Evolutionary conservation across 2,113 vertebrate species (phyloP).

Genomic region (Cavia porcellus): DNA sequence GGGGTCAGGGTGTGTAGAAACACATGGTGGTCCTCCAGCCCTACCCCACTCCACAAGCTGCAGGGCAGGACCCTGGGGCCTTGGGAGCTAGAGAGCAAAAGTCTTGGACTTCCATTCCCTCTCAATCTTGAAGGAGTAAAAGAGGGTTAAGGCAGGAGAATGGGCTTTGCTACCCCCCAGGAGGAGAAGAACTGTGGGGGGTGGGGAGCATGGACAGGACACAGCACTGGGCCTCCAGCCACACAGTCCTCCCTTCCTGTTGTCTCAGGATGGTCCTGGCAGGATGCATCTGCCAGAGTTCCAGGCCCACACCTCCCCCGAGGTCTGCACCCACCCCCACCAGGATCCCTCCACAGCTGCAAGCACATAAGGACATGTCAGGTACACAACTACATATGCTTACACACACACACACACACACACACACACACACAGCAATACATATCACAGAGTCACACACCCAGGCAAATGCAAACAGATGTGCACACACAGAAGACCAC

Average conservation of each 20-base stretch:
- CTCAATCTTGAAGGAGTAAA: neutral
- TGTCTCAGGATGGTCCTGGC: slow-evolving; percentile 78
- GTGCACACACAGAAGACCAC: neutral
- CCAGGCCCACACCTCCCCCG: slow-evolving; percentile 72
- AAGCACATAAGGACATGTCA: slow-evolving; percentile 69
- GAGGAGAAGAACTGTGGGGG: slow-evolving; percentile 69
- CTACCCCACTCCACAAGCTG: neutral
- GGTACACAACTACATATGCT: slow-evolving; percentile 16
- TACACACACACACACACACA: neutral
- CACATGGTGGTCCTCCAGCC: neutral
- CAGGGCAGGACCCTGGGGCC: neutral
- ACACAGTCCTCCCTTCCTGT: slow-evolving; percentile 81
- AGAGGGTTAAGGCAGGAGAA: neutral
- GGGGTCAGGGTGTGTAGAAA: neutral
- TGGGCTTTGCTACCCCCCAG: neutral
- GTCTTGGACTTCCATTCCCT: neutral
- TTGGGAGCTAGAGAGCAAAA: neutral
- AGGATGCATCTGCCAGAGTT: slow-evolving; percentile 82
- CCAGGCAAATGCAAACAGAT: neutral
- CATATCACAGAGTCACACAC: rapidly evolving
- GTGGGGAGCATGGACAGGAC: slow-evolving; percentile 72
- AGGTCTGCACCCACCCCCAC: slow-evolving; percentile 82
- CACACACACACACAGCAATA: neutral
- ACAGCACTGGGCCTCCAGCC: neutral
- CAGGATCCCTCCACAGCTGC: slow-evolving; percentile 7